A percentile compares a stretch with the other conserved stretches of the same genome.
These are phyloP conservation scores for Zoanthus sociatus DNA, from an alignment of 92 coral and sea anemone genomes.

Conservation along the genomic window DNA sequence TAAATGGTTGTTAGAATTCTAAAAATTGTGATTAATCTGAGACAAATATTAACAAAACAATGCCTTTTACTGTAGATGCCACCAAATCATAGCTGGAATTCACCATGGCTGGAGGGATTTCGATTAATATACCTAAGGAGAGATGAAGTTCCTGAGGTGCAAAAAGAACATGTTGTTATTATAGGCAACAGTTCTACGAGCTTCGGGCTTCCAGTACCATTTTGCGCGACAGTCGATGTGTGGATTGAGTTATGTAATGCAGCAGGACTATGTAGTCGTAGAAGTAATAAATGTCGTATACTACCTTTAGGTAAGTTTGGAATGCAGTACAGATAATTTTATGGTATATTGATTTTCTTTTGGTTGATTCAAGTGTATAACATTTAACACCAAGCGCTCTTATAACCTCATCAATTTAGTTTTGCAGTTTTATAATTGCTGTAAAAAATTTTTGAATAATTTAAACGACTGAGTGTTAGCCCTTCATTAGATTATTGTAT, in stretches of 20 bases:
- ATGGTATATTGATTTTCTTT: too few relatives aligned
- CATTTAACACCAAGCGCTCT: too few relatives aligned
- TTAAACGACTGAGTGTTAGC: too few relatives aligned
- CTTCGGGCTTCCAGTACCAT: neutral
- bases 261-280: neutral
- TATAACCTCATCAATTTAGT: too few relatives aligned
- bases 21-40: too few relatives aligned
- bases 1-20: too few relatives aligned
- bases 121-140: neutral
- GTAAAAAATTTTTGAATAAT: too few relatives aligned
- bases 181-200: neutral
- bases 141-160: constrained; percentile 6
- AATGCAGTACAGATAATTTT: too few relatives aligned
- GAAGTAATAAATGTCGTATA: neutral
- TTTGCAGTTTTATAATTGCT: too few relatives aligned
- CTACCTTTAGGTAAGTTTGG: neutral
- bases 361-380: too few relatives aligned
- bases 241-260: constrained; percentile 5
- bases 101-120: constrained; percentile 1
- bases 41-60: too few relatives aligned
- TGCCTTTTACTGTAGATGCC: neutral
- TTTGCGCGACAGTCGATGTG: neutral
- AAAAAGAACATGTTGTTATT: neutral
- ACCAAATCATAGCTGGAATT: neutral
- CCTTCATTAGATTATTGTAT: too few relatives aligned